Percentiles rank a stretch among this genome's conserved stretches.
phyloP scores from a whole-genome alignment of 2,888 invertebrate genomes.

The Tiliacea aurago region DNA sequence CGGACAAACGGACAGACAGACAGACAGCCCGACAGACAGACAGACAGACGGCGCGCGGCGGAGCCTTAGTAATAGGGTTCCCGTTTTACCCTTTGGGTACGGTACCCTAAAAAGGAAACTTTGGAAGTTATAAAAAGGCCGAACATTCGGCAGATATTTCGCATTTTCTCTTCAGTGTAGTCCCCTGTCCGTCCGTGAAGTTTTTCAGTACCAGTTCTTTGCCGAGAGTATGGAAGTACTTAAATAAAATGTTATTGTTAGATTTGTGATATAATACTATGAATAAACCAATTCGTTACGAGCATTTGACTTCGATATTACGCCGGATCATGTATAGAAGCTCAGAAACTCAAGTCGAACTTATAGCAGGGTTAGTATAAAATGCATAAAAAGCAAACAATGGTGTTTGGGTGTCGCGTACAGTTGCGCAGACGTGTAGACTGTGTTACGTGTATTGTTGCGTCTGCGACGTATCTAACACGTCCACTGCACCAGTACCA shows the following conservation, averaged over 20 bases:
- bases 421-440: conserved; percentile 50
- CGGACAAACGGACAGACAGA: too few relatives aligned
- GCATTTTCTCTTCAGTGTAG: too few relatives aligned
- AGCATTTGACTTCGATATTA: conserved; percentile 25
- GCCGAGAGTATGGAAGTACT: background rate
- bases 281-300: conserved; percentile 23
- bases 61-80: too few relatives aligned
- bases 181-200: background rate
- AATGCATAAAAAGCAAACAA: conserved; percentile 69
- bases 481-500: conserved; percentile 56
- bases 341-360: conserved; percentile 35
- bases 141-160: too few relatives aligned
- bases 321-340: conserved; percentile 13
- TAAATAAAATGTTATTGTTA: conserved; percentile 11
- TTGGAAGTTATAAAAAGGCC: too few relatives aligned
- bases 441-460: conserved; percentile 69
- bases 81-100: too few relatives aligned
- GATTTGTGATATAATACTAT: conserved; percentile 12
- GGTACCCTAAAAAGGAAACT: too few relatives aligned
- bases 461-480: conserved; percentile 70
- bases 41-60: too few relatives aligned
- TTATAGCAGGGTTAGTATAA: conserved; percentile 46
- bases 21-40: too few relatives aligned
- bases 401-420: conserved; percentile 71
- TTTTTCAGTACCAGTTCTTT: background rate